Evolutionary conservation across 2,888 invertebrate genomes (phyloP).

Genomic region (Phytoseiulus persimilis): DNA sequence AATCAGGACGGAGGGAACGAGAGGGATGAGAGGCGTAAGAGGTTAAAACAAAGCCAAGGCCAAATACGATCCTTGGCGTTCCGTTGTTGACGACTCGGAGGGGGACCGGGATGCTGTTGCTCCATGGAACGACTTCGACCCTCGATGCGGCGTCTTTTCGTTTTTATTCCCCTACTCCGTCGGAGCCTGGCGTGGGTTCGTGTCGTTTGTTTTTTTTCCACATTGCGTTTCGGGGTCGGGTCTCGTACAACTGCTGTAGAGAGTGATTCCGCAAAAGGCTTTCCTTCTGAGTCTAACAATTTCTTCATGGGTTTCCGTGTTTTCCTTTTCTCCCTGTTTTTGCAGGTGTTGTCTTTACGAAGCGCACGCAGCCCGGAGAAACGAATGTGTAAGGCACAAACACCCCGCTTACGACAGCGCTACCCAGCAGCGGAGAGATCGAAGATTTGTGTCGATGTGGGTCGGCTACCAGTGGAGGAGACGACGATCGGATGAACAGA

Average conservation of each 20-base stretch:
- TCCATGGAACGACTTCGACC: not conserved
- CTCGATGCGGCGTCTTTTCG: not conserved
- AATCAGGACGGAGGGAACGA: too few relatives aligned
- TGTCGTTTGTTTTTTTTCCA: too few relatives aligned
- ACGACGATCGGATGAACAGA: not conserved
- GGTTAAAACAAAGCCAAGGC: not conserved
- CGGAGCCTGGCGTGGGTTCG: not conserved
- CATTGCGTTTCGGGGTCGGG: not conserved
- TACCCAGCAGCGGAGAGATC: not conserved
- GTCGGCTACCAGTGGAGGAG: not conserved
- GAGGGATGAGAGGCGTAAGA: too few relatives aligned
- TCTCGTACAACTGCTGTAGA: not conserved
- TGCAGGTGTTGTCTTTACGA: not conserved
- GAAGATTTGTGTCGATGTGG: not conserved
- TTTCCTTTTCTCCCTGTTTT: not conserved
- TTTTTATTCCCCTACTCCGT: not conserved
- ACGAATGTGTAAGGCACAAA: not conserved
- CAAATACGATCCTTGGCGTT: too few relatives aligned
- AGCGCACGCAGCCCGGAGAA: not conserved
- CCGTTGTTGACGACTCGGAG: not conserved
- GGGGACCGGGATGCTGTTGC: not conserved
- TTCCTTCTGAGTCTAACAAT: not conserved
- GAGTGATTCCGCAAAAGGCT: not conserved
- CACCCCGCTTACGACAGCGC: not conserved
- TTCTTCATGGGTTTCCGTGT: not conserved